Percentiles rank a stretch among this genome's conserved stretches.
Conservation (phyloP, 1,140 invertebrate genomes). For the Diuraphis noxia region DNA sequence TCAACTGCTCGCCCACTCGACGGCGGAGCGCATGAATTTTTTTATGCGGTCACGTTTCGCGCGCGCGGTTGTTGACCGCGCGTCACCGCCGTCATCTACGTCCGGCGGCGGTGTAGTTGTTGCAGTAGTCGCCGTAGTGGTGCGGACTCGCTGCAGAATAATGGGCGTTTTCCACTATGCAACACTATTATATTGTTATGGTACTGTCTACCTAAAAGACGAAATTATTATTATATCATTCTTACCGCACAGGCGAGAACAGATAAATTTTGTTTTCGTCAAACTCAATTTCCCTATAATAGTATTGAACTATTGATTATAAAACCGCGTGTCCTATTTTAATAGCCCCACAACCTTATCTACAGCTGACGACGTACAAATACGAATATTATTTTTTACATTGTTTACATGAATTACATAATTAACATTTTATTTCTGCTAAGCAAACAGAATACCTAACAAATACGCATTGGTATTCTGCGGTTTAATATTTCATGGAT, state of each 20-base stretch:
- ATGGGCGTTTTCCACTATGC: neutral
- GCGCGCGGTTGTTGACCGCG: constrained; percentile 24
- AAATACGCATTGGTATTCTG: neutral
- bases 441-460: neutral
- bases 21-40: neutral
- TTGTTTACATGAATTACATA: neutral
- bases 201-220: neutral
- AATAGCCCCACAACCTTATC: too few species aligned
- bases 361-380: neutral
- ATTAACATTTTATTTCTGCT: neutral
- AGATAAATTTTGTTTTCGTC: neutral
- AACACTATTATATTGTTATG: neutral
- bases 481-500: neutral
- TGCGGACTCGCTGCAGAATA: neutral
- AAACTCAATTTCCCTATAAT: neutral
- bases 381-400: neutral
- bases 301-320: too few species aligned
- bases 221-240: neutral
- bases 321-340: neutral
- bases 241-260: neutral
- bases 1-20: neutral
- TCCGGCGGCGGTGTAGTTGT: neutral
- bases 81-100: neutral
- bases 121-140: too few species aligned
- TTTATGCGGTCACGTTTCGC: neutral